A percentile compares a stretch with the other conserved stretches of the same genome.
phyloP scores from a whole-genome alignment of 2,113 vertebrate species.

The Myrmophylax atrothorax region DNA sequence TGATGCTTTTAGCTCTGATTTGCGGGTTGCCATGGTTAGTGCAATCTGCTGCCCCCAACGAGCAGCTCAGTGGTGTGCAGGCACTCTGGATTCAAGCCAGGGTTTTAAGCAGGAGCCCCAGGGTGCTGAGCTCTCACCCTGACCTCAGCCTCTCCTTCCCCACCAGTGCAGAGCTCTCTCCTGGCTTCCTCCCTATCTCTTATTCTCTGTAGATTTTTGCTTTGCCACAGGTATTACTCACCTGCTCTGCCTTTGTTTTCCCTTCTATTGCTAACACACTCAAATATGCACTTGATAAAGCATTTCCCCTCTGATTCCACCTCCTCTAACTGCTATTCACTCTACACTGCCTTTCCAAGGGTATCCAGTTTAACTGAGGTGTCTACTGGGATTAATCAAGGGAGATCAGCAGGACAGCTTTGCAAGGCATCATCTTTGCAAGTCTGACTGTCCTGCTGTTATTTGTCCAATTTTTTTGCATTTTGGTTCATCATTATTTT shows the following conservation, averaged over 20 bases:
- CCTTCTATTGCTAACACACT: not conserved
- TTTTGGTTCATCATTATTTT: not conserved
- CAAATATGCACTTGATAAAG: constrained; percentile 10
- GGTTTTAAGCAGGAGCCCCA: not conserved
- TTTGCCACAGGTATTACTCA: constrained; percentile 26
- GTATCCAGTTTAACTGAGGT: not conserved
- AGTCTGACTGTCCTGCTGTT: not conserved
- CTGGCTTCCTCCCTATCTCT: not conserved
- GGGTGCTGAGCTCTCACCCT: not conserved
- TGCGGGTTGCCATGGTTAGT: not conserved
- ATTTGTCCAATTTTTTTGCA: not conserved
- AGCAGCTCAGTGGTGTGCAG: not conserved
- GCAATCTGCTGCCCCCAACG: not conserved
- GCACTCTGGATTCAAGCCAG: not conserved
- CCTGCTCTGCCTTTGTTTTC: constrained; percentile 50
- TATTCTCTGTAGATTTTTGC: not conserved
- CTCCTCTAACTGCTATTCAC: not conserved
- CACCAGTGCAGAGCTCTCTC: not conserved
- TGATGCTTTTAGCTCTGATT: not conserved
- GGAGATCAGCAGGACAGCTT: not conserved
- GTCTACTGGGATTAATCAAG: not conserved
- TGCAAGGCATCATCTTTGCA: not conserved
- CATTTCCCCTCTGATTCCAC: not conserved
- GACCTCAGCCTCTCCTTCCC: not conserved
- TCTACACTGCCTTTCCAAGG: not conserved